Evolutionary conservation across 2,888 invertebrate genomes (phyloP).

Genomic region (Lithophane socia): DNA sequence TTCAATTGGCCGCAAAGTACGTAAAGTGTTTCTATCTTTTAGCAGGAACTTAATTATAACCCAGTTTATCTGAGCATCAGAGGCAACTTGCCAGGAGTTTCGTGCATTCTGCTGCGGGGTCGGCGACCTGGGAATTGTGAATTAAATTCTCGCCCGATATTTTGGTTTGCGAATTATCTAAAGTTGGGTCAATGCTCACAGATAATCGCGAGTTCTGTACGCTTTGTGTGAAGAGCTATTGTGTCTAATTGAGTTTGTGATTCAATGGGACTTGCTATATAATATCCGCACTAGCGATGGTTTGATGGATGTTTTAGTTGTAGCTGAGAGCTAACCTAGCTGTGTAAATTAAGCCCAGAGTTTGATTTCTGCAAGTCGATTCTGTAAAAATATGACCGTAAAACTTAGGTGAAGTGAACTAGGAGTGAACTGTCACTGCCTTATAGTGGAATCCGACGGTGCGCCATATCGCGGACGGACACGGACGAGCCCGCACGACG

Average conservation of each 20-base stretch:
- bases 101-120: slow-evolving; percentile 70
- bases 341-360: not conserved
- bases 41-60: slow-evolving; percentile 70
- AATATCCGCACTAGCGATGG: not conserved
- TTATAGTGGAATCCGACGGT: too few relatives aligned
- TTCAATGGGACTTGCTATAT: slow-evolving; percentile 2
- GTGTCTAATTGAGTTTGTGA: not conserved
- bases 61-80: slow-evolving; percentile 66
- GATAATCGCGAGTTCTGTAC: slow-evolving; percentile 39
- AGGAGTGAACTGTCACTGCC: too few relatives aligned
- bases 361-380: too few relatives aligned
- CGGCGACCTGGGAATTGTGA: slow-evolving; percentile 66
- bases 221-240: slow-evolving; percentile 29
- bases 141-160: slow-evolving; percentile 66
- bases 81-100: slow-evolving; percentile 74
- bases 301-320: not conserved
- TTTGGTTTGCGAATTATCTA: slow-evolving; percentile 64
- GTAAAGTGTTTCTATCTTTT: slow-evolving; percentile 63
- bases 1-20: slow-evolving; percentile 59
- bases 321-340: not conserved
- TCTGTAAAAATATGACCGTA: too few relatives aligned
- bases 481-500: too few relatives aligned
- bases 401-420: too few relatives aligned
- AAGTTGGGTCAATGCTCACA: slow-evolving; percentile 63
- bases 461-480: too few relatives aligned